Evolutionary conservation across 1,140 invertebrate genomes (phyloP).

Genomic region (Subanguina moxae): DNA sequence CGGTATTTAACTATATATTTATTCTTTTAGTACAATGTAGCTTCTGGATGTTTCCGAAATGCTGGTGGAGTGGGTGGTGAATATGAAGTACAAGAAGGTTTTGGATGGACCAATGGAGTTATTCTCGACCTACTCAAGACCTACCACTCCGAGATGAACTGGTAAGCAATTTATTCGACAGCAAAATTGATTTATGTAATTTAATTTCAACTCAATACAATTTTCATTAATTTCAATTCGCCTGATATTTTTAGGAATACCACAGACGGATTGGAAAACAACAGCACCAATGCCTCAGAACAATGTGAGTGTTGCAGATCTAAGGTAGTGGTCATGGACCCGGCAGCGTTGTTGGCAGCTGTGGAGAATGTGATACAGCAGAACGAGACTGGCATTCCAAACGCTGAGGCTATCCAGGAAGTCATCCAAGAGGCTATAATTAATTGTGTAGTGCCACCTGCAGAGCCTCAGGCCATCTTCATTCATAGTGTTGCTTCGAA

Average conservation of each 20-base stretch:
- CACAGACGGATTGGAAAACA: no score
- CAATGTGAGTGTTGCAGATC: slow-evolving; percentile 8
- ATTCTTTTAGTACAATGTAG: slow-evolving; percentile 60
- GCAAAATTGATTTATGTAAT: no score
- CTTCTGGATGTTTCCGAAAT: slow-evolving; percentile 37
- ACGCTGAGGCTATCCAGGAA: no score
- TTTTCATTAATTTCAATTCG: no score
- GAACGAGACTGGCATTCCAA: neutral
- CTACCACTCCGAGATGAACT: slow-evolving; percentile 27
- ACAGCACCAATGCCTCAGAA: no score
- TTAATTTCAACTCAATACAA: no score
- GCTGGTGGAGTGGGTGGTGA: slow-evolving; percentile 43
- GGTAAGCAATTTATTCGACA: neutral
- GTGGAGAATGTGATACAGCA: neutral
- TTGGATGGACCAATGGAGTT: slow-evolving; percentile 66
- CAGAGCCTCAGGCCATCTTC: neutral
- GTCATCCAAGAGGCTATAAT: neutral
- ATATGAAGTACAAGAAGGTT: slow-evolving; percentile 63
- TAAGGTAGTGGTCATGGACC: neutral
- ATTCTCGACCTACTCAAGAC: slow-evolving; percentile 54
- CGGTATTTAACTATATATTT: no score
- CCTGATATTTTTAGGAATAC: no score
- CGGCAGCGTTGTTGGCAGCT: neutral
- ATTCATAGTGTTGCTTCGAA: neutral
- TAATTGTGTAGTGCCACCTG: neutral